Evolutionary conservation across 1,140 invertebrate species (phyloP).

Genomic region (Zaprionus davidi): DNA sequence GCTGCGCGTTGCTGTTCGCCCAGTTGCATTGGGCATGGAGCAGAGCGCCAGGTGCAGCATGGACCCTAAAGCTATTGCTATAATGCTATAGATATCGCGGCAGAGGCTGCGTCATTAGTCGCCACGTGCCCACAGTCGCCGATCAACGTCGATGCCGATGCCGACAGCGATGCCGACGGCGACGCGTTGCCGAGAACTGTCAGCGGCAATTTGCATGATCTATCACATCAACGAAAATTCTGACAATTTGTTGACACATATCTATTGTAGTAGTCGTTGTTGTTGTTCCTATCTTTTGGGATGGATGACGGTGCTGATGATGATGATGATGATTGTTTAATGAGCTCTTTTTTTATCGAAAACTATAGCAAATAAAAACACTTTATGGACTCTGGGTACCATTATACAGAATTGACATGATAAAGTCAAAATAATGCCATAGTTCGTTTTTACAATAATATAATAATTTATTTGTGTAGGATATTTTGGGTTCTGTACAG

Average conservation of each 20-base stretch:
- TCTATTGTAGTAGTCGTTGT: conserved; percentile 35
- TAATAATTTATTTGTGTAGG: background rate
- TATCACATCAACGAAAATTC: conserved; percentile 61
- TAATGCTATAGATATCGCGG: background rate
- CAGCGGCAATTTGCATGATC: conserved; percentile 64
- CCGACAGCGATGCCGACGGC: background rate
- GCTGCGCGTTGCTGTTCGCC: background rate
- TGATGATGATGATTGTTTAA: background rate
- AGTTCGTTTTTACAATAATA: background rate
- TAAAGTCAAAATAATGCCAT: background rate
- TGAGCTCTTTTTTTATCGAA: background rate
- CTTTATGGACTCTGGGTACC: background rate
- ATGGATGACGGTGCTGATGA: background rate
- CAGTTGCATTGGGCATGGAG: conserved; percentile 2
- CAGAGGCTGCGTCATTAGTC: conserved; percentile 27
- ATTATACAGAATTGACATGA: background rate
- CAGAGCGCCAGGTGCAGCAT: conserved; percentile 1
- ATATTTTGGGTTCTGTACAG: background rate
- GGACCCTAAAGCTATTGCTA: conserved; percentile 1
- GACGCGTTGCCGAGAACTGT: conserved; percentile 12
- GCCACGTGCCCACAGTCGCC: conserved; percentile 54
- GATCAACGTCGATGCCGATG: conserved; percentile 7
- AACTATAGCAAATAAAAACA: conserved; percentile 2
- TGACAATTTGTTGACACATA: conserved; percentile 76
- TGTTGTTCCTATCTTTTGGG: conserved; percentile 20